A percentile compares a stretch with the other conserved stretches of the same genome.
Conservation (phyloP, 2,888 invertebrate species). For the Eristalinus sepulchralis region DNA sequence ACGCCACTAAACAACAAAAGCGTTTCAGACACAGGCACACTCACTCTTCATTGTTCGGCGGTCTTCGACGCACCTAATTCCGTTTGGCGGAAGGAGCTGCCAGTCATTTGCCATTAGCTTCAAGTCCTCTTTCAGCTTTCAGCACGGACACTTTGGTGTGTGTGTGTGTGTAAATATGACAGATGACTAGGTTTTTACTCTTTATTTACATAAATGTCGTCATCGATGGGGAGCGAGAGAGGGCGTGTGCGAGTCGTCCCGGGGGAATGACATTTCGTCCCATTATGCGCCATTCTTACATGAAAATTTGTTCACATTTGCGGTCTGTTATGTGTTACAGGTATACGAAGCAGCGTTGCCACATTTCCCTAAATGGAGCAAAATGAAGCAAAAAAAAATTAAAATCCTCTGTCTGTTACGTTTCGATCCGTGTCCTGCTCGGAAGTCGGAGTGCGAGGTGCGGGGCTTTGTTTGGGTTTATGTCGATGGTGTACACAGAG, state of each 20-base stretch:
- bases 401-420: not conserved
- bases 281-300: not conserved
- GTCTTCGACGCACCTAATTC: not conserved
- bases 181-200: constrained; percentile 13
- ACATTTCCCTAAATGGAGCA: not conserved
- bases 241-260: constrained; percentile 4
- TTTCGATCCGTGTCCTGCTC: not conserved
- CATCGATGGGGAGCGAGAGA: constrained; percentile 17
- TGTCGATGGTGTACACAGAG: not conserved
- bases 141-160: not conserved
- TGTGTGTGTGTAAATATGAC: not conserved
- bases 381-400: not conserved
- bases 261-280: constrained; percentile 16
- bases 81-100: not conserved
- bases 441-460: constrained; percentile 3
- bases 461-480: constrained; percentile 37
- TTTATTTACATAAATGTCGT: constrained; percentile 55
- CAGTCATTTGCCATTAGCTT: constrained; percentile 1
- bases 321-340: constrained; percentile 20
- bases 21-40: not conserved
- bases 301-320: constrained; percentile 28
- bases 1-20: not conserved
- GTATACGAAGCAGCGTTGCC: constrained; percentile 40
- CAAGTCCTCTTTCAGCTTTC: not conserved
- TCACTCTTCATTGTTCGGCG: not conserved